These are phyloP conservation scores for Didymodactylos carnosus DNA, from an alignment of 2,888 invertebrate species.

Conservation along the genomic window DNA sequence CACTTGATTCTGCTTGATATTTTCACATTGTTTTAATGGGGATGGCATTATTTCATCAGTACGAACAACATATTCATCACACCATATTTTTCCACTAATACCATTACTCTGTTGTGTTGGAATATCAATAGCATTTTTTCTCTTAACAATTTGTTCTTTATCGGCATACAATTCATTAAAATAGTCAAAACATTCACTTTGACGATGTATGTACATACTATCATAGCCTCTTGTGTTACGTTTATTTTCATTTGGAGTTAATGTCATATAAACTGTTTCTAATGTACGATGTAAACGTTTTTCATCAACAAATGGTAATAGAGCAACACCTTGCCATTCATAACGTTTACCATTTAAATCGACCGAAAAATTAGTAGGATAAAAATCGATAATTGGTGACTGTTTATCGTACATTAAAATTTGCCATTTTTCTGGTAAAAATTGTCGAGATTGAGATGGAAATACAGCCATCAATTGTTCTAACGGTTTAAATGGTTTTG, in stretches of 20 bases:
- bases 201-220: background rate
- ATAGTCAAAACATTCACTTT: background rate
- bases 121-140: background rate
- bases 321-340: conserved; percentile 87
- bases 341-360: conserved; percentile 97
- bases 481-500: conserved; percentile 81
- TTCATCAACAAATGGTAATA: conserved; percentile 93
- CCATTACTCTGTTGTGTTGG: conserved; percentile 1
- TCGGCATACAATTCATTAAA: background rate
- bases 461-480: conserved; percentile 99
- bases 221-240: conserved; percentile 8
- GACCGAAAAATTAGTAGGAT: conserved; percentile 83
- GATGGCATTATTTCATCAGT: background rate
- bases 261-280: conserved; percentile 52
- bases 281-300: conserved; percentile 58
- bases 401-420: conserved; percentile 69
- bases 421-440: conserved; percentile 81
- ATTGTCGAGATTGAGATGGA: conserved; percentile 80
- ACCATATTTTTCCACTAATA: conserved; percentile 7
- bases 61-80: background rate
- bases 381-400: conserved; percentile 90
- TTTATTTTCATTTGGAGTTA: conserved; percentile 56
- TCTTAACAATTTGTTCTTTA: background rate
- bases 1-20: conserved; percentile 4
- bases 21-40: background rate